Base-by-base conservation (phyloP, 2,797 vertebrate species). In the Syngnathus rostellatus region DNA sequence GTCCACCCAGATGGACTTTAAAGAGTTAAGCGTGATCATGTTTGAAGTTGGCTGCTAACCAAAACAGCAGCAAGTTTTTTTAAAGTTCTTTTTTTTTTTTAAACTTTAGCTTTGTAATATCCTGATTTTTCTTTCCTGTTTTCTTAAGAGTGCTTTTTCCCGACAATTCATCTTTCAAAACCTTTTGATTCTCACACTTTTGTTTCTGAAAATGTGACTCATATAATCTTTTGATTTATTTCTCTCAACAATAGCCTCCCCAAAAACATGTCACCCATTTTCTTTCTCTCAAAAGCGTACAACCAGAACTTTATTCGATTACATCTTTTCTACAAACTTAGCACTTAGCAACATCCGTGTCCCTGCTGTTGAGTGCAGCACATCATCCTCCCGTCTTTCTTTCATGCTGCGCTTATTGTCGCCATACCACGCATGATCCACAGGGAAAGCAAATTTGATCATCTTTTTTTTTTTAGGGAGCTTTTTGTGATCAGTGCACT, bases 401-500 rank as follows among this genome's bases (percentile, higher is more conserved):
- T 31, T 57, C 65, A 72, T 64, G 70, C 81, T 77, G 78, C 76
- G 68, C 48, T 62, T 67, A 75, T 79, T 72, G 71, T 75, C 70
- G 0, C 63, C 50, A 79, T 39, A 69, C 76, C 76, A 70, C 21
- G 50, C 50, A 21, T 51, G 50, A 84, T 83, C 79, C 77, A 76
- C 71, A 4, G 71, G 77, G 73, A 72, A 79, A 69, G 50, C 0
- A 2, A 69, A 54, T 76, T 66, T 45, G 55, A 80, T 78, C 69
- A 53, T 58, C 65, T 61, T 61, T 41, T 61, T 61, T 43, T 39
- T 61, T 51, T 43, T 37, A 9, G 25, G 19, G 46, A 19, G 16
- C 25, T 51, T 38, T 48, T 31, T 78, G 82, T 83, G 78, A 83
- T 79, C 73, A 67, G 85, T 80, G 78, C 85, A 83, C 79, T 85